Base-by-base conservation (phyloP, 2,797 vertebrate species). In the Lophotriccus pileatus region DNA sequence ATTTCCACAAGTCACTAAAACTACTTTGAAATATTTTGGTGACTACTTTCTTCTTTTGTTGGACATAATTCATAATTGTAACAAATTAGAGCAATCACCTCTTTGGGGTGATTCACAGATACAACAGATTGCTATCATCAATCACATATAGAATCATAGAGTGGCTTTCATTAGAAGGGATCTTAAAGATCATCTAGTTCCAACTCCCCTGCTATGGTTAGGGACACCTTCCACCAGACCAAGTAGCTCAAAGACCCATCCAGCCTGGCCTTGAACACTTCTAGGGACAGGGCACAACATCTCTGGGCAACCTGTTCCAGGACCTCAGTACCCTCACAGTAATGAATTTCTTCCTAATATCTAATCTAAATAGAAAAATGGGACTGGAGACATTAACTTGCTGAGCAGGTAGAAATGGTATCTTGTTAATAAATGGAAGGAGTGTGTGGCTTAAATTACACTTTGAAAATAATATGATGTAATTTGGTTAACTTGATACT, bases 11-110 rank as follows among this genome's bases (percentile, higher is more conserved):
- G 60, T 55, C 46, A 69, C 46, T 66, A 77, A 93, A 96, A 91
- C 19, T 72, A 78, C 53, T 82, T 95, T 88, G 85, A 91, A 93
- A 83, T 91, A 94, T 94, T 93, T 86, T 62, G 43, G 43, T 87
- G 72, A 66, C 36, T 66, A 64, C 41, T 88, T 89, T 83, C 44
- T 82, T 84, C 49, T 81, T 64, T 70, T 78, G 43, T 62, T 70
- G 19, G 1, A 76, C 88, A 90, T 68, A 90, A 82, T 96, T 70
- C 72, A 66, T 56, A 84, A 21, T 30, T 53, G 50, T 53, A 50
- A 30, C 67, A 68, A 91, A 91, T 80, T 93, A 87, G 5, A 94
- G 22, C 21, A 30, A 30, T 52, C 50, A 28, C 27, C 27, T 28
- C 50, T 18, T 69, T 60, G 16, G 20, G 32, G n/a, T 66, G 58